Evolutionary conservation across 2,113 vertebrate genomes (phyloP).

Genomic region (Peromyscus californicus): DNA sequence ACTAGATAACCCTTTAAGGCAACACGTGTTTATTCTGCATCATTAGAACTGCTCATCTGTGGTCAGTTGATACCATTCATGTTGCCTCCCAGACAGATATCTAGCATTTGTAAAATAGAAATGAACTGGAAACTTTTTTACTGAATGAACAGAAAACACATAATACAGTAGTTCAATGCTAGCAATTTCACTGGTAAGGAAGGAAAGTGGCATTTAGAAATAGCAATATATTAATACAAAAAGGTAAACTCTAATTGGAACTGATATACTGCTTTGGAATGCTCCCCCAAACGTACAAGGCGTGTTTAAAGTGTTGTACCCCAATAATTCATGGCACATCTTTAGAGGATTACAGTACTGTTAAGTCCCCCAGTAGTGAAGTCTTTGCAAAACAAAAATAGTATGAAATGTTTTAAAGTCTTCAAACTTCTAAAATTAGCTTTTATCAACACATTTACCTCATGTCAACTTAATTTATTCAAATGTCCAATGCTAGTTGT

Average conservation of each 20-base stretch:
- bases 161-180: slow-evolving; percentile 88
- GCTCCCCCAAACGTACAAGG: slow-evolving; percentile 89
- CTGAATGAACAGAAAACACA: slow-evolving; percentile 87
- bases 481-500: slow-evolving; percentile 91
- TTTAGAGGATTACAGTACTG: slow-evolving; percentile 91
- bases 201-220: slow-evolving; percentile 89
- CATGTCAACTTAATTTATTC: slow-evolving; percentile 93
- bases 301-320: slow-evolving; percentile 89
- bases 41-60: slow-evolving; percentile 86
- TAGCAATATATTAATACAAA: slow-evolving; percentile 83
- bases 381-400: slow-evolving; percentile 91
- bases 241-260: slow-evolving; percentile 86
- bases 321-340: slow-evolving; percentile 90
- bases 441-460: slow-evolving; percentile 91
- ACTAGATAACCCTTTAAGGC: slow-evolving; percentile 93
- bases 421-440: slow-evolving; percentile 92
- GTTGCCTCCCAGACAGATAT: slow-evolving; percentile 90
- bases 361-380: slow-evolving; percentile 88
- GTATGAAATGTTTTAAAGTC: slow-evolving; percentile 92
- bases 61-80: slow-evolving; percentile 85
- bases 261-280: slow-evolving; percentile 90
- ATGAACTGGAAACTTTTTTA: slow-evolving; percentile 87
- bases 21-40: slow-evolving; percentile 92
- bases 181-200: slow-evolving; percentile 87
- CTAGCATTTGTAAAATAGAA: slow-evolving; percentile 90